Conservation (phyloP, 2,888 invertebrate genomes). For the Drosophila testacea region DNA sequence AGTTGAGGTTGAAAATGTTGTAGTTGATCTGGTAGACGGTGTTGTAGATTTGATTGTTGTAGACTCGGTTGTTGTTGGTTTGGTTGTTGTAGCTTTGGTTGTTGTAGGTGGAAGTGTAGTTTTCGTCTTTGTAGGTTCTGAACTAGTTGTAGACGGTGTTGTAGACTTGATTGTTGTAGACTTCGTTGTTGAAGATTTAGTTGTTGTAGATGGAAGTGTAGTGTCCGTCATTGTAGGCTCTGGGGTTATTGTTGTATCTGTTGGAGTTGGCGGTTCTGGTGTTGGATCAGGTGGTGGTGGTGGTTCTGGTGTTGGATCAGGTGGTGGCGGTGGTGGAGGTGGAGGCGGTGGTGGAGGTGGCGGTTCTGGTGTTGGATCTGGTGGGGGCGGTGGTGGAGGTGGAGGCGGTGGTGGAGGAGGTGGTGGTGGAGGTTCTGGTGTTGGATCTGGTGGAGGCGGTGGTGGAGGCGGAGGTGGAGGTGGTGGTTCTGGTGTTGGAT, state of each 20-base stretch:
- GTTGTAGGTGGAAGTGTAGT: conserved; percentile 4
- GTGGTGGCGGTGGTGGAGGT: not conserved
- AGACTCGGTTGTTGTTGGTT: not conserved
- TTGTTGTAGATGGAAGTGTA: conserved; percentile 2
- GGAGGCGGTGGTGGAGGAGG: not conserved
- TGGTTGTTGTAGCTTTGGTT: not conserved
- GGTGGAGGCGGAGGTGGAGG: not conserved
- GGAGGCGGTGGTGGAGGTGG: no score
- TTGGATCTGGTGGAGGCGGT: conserved; percentile 1
- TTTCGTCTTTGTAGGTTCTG: not conserved
- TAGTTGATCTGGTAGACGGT: not conserved
- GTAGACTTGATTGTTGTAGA: conserved; percentile 4
- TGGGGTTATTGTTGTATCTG: not conserved
- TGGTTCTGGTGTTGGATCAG: not conserved
- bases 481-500: conserved; percentile 5
- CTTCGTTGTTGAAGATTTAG: not conserved
- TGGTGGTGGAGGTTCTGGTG: not conserved
- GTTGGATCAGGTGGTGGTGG: conserved; percentile 9
- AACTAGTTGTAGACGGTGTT: not conserved
- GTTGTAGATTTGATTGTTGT: conserved; percentile 6
- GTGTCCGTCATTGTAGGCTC: not conserved
- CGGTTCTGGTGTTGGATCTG: not conserved
- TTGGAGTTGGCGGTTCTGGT: conserved; percentile 7
- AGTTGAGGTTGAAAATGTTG: not conserved
- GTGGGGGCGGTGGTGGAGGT: not conserved